Conservation (phyloP, 2,113 vertebrate genomes). For the Odontophorus gujanensis region DNA sequence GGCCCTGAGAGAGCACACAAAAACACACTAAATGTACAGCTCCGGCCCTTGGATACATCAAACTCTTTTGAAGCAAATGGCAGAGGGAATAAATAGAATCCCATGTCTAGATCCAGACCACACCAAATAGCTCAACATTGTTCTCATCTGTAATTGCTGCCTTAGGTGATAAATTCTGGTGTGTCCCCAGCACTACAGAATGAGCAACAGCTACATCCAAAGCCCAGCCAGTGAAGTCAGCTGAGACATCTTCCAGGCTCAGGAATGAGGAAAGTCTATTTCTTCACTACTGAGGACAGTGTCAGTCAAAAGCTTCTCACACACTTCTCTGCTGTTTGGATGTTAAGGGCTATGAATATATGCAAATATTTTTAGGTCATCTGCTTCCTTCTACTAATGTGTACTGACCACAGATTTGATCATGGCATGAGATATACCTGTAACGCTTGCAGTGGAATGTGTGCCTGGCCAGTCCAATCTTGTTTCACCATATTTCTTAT, state of each 20-base stretch:
- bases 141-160: background rate
- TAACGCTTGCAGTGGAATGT: background rate
- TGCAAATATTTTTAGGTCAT: background rate
- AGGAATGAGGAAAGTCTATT: background rate
- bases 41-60: constrained; percentile 37
- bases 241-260: background rate
- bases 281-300: background rate
- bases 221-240: background rate
- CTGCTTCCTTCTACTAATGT: constrained; percentile 5
- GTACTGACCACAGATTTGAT: background rate
- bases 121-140: background rate
- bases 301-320: background rate
- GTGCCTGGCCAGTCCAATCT: constrained; percentile 16
- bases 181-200: background rate
- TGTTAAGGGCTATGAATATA: background rate
- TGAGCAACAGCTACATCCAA: background rate
- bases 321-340: background rate
- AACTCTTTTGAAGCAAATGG: constrained; percentile 38
- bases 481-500: background rate
- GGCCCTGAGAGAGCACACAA: constrained; percentile 1
- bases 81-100: background rate
- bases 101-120: background rate
- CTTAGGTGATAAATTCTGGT: background rate
- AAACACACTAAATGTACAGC: background rate
- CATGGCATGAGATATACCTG: background rate